Conservation (phyloP, 1,140 invertebrate species). For the Megalonaias nervosa region DNA sequence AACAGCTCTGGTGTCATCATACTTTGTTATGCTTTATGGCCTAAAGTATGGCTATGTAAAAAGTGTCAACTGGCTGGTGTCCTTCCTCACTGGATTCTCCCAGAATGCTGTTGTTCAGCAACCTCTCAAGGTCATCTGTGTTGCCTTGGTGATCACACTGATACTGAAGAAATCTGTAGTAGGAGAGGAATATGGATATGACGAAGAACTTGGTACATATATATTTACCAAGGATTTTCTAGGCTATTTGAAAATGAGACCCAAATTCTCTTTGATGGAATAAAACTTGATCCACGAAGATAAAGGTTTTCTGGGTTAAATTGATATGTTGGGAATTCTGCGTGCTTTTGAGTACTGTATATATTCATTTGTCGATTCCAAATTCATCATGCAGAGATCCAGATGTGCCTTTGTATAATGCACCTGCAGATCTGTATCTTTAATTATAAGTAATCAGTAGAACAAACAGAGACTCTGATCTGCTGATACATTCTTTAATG, state of each 20-base stretch:
- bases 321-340: neutral
- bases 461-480: too few species aligned
- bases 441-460: too few species aligned
- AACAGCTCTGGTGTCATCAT: constrained; percentile 37
- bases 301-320: neutral
- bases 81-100: constrained; percentile 52
- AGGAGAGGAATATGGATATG: constrained; percentile 34
- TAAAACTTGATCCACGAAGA: neutral
- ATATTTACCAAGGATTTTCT: neutral
- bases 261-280: neutral
- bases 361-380: neutral
- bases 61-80: constrained; percentile 50
- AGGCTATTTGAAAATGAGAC: neutral
- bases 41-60: constrained; percentile 50
- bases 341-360: neutral
- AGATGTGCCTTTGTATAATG: too few species aligned
- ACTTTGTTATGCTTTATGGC: constrained; percentile 59
- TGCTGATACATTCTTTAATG: too few species aligned
- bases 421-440: too few species aligned
- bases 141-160: constrained; percentile 46
- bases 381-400: too few species aligned
- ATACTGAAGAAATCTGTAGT: constrained; percentile 50
- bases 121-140: constrained; percentile 40
- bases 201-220: constrained; percentile 30
- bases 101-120: constrained; percentile 41